phyloP scores from a whole-genome alignment of 1,140 invertebrate species.

The Choristoneura fumiferana region DNA sequence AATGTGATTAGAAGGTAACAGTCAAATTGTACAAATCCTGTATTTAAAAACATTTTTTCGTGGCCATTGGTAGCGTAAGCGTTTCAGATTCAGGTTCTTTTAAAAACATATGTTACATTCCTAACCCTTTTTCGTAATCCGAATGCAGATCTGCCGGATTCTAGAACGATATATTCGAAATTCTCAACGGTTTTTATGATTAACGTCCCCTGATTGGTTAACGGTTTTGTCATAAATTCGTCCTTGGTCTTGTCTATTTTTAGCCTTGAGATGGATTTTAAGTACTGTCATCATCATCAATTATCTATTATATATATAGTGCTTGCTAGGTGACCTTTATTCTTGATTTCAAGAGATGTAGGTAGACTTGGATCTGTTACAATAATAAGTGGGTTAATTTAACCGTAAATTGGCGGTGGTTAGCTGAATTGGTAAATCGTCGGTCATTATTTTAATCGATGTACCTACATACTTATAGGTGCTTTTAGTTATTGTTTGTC shows the following conservation, averaged over 20 bases:
- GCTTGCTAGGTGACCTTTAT: constrained; percentile 50
- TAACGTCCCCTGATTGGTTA: not conserved
- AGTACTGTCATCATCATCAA: constrained; percentile 30
- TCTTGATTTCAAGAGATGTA: constrained; percentile 29
- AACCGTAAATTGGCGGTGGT: no score
- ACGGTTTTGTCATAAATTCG: not conserved
- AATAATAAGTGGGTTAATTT: constrained; percentile 3
- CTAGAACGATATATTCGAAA: not conserved
- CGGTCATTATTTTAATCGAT: constrained; percentile 15
- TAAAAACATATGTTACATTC: constrained; percentile 1
- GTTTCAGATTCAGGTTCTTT: not conserved
- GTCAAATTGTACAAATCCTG: not conserved
- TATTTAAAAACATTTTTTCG: no score
- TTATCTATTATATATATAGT: constrained; percentile 46
- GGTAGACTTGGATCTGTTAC: not conserved
- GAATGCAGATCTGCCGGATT: not conserved
- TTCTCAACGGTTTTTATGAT: not conserved
- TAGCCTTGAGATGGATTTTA: constrained; percentile 29
- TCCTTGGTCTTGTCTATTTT: constrained; percentile 38
- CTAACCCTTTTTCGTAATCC: not conserved
- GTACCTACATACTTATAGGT: no score
- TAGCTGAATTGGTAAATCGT: constrained; percentile 14
- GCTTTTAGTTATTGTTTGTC: no score
- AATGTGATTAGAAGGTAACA: constrained; percentile 48
- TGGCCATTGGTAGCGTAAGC: not conserved